These are phyloP conservation scores for Limosa lapponica DNA, from an alignment of 2,797 vertebrate genomes.

Conservation along the genomic window DNA sequence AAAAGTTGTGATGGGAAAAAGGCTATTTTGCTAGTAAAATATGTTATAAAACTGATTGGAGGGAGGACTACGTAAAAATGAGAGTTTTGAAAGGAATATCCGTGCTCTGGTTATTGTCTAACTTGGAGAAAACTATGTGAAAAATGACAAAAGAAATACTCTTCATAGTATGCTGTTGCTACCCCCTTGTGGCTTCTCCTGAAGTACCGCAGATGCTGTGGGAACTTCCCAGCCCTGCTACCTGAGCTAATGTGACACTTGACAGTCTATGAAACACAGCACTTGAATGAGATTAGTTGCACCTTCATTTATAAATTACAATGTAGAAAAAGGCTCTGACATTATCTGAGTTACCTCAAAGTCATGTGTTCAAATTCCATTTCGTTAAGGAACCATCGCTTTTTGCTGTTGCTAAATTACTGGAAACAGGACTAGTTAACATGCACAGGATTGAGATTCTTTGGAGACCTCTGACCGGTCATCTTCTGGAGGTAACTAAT, in stretches of 20 bases:
- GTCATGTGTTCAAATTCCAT: neutral
- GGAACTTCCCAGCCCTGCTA: neutral
- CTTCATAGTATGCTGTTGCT: neutral
- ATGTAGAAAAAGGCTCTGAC: neutral
- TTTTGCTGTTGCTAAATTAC: constrained; percentile 96
- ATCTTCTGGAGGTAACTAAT: constrained; percentile 92
- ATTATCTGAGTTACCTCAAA: neutral
- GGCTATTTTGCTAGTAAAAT: neutral
- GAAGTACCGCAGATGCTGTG: neutral
- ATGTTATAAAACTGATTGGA: accelerated
- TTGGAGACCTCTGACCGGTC: constrained; percentile 95
- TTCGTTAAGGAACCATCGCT: constrained; percentile 92
- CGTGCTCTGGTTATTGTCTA: neutral
- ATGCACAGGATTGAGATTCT: constrained; percentile 98
- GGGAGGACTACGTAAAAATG: neutral
- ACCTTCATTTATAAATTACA: neutral
- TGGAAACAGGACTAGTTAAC: constrained; percentile 97
- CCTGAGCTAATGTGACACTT: neutral
- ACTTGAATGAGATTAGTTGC: neutral
- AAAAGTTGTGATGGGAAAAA: neutral
- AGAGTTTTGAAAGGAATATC: accelerated
- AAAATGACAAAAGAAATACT: neutral
- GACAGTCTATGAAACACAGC: accelerated
- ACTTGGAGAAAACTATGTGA: neutral
- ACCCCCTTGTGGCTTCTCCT: neutral